Evolutionary conservation across 2,113 vertebrate genomes (phyloP), one percentile per base, ranked within the genome.

Genomic region (Peromyscus leucopus): DNA sequence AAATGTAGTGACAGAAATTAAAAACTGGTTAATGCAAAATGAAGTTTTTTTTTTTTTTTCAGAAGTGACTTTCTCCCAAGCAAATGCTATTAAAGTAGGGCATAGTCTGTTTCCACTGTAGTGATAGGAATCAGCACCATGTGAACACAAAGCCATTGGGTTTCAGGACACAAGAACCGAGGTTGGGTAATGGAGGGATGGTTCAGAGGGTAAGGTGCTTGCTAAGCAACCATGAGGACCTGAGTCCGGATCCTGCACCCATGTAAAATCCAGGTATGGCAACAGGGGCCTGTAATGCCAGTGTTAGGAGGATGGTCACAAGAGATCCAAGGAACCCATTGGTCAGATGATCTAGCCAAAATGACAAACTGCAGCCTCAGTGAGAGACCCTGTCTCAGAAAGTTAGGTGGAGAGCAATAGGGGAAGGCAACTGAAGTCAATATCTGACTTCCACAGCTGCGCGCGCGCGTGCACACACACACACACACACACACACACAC

Each of bases 21-120:
- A 95, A 93, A 90, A 16, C 59, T 76, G 26, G n/a, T 67, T 78
- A 72, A 89, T 8, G 80, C 19, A 95, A 90, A 92, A 72, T 36
- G 48, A 92, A 21, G 10, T 51, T 1, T 42, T 42, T 42, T 42
- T 61, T 61, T 61, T 61, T 39, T 76, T 93, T 63, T 82, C 21
- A 4, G 17, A 48, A 95, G 69, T n/a, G 72, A 90, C 26, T 88
- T 96, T 74, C 61, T 39, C 15, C 57, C 59, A 95, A 39, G 31
- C 33, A 91, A 93, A 94, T 48, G 36, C 82, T 2, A 26, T 28
- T 88, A 6, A 6, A 83, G 59, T 28, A 42, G 39, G 82, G 31
- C 59, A 84, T 16, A 42, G n/a, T 84, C n/a, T 24, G 31, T 48
- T 42, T 1, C 2, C 15, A 21, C 75, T 48, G 55, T 17, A 39